Percentiles rank a stretch among this genome's conserved stretches.
Evolutionary conservation across 2,113 vertebrate genomes (phyloP).

Genomic region (Oncorhynchus keta): DNA sequence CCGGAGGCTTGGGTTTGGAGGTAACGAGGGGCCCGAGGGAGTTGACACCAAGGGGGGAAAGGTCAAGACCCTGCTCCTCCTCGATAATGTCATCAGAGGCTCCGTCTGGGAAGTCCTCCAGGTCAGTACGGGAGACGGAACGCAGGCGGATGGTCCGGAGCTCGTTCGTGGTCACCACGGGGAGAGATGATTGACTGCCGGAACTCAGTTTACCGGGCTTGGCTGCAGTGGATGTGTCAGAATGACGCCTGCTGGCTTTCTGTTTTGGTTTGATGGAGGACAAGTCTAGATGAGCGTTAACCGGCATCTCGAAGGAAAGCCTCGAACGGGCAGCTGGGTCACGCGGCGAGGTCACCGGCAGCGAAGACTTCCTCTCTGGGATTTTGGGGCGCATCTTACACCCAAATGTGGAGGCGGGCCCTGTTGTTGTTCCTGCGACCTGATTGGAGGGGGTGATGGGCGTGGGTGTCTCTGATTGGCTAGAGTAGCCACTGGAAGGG

Average conservation of each 20-base stretch:
- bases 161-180: slow-evolving; percentile 88
- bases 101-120: slow-evolving; percentile 80
- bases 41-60: slow-evolving; percentile 52
- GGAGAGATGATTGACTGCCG: slow-evolving; percentile 78
- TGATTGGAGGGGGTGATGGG: slow-evolving; percentile 81
- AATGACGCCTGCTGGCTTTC: slow-evolving; percentile 88
- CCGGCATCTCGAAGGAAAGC: slow-evolving; percentile 88
- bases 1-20: slow-evolving; percentile 78
- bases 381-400: slow-evolving; percentile 89
- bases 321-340: slow-evolving; percentile 83
- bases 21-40: slow-evolving; percentile 48
- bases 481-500: slow-evolving; percentile 96
- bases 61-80: slow-evolving; percentile 74
- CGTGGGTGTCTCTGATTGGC: slow-evolving; percentile 94
- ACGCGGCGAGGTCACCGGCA: slow-evolving; percentile 84
- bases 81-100: slow-evolving; percentile 72
- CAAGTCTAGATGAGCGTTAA: slow-evolving; percentile 83
- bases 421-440: slow-evolving; percentile 54
- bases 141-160: slow-evolving; percentile 88
- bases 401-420: slow-evolving; percentile 48
- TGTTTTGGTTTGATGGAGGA: slow-evolving; percentile 84
- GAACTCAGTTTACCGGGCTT: slow-evolving; percentile 84
- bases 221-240: slow-evolving; percentile 86
- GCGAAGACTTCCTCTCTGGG: slow-evolving; percentile 92
- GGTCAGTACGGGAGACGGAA: slow-evolving; percentile 88